A percentile compares a stretch with the other conserved stretches of the same genome.
Evolutionary conservation across 1,140 invertebrate genomes (phyloP).

Genomic region (Drosophila watanabei): DNA sequence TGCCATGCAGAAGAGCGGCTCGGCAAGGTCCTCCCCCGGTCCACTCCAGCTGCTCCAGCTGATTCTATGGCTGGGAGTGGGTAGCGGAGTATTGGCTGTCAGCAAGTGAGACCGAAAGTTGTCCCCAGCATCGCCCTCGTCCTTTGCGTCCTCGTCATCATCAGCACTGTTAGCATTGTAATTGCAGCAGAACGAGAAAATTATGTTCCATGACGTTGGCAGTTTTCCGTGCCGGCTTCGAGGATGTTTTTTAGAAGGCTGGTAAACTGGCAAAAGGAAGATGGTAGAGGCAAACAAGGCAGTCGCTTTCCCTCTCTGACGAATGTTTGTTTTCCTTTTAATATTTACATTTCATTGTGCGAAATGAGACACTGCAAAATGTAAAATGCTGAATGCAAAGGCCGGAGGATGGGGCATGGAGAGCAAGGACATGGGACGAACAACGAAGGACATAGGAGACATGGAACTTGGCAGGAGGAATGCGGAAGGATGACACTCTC

Average conservation of each 20-base stretch:
- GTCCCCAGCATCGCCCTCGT: constrained; percentile 4
- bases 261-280: constrained; percentile 22
- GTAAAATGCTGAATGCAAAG: constrained; percentile 57
- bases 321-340: constrained; percentile 62
- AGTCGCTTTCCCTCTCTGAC: constrained; percentile 59
- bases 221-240: constrained; percentile 24
- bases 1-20: constrained; percentile 79
- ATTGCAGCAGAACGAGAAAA: constrained; percentile 47
- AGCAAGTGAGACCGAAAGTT: constrained; percentile 54
- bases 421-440: constrained; percentile 7
- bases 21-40: constrained; percentile 17
- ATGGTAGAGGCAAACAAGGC: constrained; percentile 50
- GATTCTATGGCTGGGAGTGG: constrained; percentile 30
- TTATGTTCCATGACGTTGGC: constrained; percentile 54
- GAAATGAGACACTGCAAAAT: constrained; percentile 64
- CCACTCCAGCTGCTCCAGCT: constrained; percentile 24
- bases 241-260: constrained; percentile 40
- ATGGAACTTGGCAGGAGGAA: not conserved
- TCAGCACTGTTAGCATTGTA: constrained; percentile 39
- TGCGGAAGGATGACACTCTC: constrained; percentile 48
- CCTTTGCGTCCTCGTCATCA: constrained; percentile 1
- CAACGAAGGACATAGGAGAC: not conserved
- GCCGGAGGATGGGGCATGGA: not conserved
- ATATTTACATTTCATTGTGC: constrained; percentile 79
- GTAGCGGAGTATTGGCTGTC: constrained; percentile 17